A percentile compares a stretch with the other conserved stretches of the same genome.
Conservation (phyloP, 2,113 vertebrate species). For the Nothobranchius furzeri region DNA sequence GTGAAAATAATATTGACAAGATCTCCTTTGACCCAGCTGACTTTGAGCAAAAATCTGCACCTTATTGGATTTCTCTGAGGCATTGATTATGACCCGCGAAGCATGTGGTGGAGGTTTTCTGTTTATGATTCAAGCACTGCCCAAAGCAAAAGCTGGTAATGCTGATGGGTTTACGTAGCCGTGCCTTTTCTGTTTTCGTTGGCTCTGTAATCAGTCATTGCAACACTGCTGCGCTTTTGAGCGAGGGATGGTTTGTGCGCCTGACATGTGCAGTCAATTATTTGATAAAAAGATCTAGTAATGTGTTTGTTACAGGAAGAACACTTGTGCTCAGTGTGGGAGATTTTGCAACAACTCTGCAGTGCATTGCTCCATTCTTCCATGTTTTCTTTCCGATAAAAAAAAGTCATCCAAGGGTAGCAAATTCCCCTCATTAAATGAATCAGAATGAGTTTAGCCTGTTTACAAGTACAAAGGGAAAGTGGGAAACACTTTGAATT, state of each 20-base stretch:
- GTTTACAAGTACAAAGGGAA: constrained; percentile 26
- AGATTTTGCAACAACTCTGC: constrained; percentile 10
- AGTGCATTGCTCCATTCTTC: constrained; percentile 3
- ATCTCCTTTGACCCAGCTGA: constrained; percentile 53
- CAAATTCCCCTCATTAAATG: constrained; percentile 51
- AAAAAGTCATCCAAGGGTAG: constrained; percentile 23
- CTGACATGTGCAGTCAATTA: constrained; percentile 41
- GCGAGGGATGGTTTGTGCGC: constrained; percentile 6
- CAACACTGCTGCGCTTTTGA: constrained; percentile 8
- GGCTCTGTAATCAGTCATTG: constrained; percentile 27
- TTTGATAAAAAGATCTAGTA: constrained; percentile 43
- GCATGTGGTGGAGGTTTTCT: constrained; percentile 47
- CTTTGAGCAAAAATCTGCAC: constrained; percentile 50
- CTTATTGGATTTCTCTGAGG: constrained; percentile 54
- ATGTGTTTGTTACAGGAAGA: constrained; percentile 23
- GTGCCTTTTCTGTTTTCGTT: constrained; percentile 14
- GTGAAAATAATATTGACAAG: constrained; percentile 47
- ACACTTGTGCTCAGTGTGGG: constrained; percentile 18
- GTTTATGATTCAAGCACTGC: constrained; percentile 54
- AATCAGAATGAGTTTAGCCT: constrained; percentile 31
- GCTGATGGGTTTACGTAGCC: constrained; percentile 37
- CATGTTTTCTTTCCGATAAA: constrained; percentile 11
- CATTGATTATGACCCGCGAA: constrained; percentile 62
- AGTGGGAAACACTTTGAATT: constrained; percentile 47
- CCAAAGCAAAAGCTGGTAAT: constrained; percentile 47